Conservation (phyloP, 2,797 vertebrate species). For the Vespertilio murinus region DNA sequence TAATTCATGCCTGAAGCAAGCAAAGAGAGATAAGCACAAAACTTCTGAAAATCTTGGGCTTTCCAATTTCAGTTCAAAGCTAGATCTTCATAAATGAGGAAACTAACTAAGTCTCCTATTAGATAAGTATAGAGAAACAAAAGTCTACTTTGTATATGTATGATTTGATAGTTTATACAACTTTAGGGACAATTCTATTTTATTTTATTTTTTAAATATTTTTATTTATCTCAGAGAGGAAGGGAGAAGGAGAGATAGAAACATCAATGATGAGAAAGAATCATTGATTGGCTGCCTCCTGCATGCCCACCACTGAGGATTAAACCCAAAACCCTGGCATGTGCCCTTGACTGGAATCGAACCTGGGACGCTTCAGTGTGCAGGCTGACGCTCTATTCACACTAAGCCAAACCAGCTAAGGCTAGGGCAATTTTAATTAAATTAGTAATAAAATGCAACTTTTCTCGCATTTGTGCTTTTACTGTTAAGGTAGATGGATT, state of each 20-base stretch:
- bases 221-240: too few species aligned
- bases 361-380: too few species aligned
- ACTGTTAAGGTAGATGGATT: background rate
- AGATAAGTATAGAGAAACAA: background rate
- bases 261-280: too few species aligned
- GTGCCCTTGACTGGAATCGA: too few species aligned
- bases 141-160: background rate
- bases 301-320: too few species aligned
- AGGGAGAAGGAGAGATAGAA: too few species aligned
- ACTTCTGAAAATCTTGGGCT: background rate
- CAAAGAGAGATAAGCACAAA: background rate
- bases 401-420: too few species aligned
- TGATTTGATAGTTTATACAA: background rate
- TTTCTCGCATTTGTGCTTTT: background rate
- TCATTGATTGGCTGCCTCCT: too few species aligned
- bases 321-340: too few species aligned
- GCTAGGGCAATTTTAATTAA: background rate
- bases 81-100: background rate
- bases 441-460: background rate
- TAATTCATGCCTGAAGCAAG: background rate
- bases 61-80: constrained; percentile 26
- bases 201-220: background rate
- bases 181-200: background rate
- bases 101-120: background rate
- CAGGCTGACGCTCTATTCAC: too few species aligned